phyloP scores from a whole-genome alignment of 2,797 vertebrate species.

The Sphaeramia orbicularis region DNA sequence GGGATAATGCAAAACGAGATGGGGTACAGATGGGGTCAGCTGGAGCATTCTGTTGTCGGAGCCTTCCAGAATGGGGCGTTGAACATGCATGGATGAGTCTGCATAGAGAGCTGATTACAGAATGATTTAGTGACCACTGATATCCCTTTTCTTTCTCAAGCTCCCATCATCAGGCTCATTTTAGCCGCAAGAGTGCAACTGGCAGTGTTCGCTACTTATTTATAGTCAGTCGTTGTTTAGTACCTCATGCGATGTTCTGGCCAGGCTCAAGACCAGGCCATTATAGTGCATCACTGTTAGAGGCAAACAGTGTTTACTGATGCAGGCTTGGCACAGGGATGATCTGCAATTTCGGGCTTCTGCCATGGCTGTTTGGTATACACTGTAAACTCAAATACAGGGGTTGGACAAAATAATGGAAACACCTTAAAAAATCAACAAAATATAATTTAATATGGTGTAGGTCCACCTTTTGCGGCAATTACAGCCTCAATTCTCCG shows the following conservation, averaged over 20 bases:
- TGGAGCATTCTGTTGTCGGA: conserved; percentile 85
- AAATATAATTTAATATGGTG: too few relatives aligned
- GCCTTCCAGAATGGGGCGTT: conserved; percentile 83
- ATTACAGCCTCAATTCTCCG: too few relatives aligned
- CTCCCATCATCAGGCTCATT: conserved; percentile 79
- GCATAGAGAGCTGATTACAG: conserved; percentile 87
- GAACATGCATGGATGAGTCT: conserved; percentile 83
- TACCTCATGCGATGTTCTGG: conserved; percentile 70
- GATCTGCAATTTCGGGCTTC: conserved; percentile 55
- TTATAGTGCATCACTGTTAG: conserved; percentile 76
- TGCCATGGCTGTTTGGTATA: conserved; percentile 39
- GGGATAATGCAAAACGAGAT: conserved; percentile 90
- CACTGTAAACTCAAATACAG: conserved; percentile 15
- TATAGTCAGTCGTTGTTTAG: conserved; percentile 76
- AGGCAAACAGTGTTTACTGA: conserved; percentile 73
- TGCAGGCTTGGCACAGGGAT: conserved; percentile 70
- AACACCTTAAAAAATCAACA: too few relatives aligned
- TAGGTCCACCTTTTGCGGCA: too few relatives aligned
- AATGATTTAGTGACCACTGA: conserved; percentile 91
- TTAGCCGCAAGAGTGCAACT: conserved; percentile 76
- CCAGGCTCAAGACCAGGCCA: conserved; percentile 66
- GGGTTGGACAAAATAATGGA: too few relatives aligned
- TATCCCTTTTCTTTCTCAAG: conserved; percentile 74
- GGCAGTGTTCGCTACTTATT: conserved; percentile 77
- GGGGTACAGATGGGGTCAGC: conserved; percentile 91